Conservation (phyloP, 53 echinoderm and acorn worm genomes). For the Pentamera pediparva region DNA sequence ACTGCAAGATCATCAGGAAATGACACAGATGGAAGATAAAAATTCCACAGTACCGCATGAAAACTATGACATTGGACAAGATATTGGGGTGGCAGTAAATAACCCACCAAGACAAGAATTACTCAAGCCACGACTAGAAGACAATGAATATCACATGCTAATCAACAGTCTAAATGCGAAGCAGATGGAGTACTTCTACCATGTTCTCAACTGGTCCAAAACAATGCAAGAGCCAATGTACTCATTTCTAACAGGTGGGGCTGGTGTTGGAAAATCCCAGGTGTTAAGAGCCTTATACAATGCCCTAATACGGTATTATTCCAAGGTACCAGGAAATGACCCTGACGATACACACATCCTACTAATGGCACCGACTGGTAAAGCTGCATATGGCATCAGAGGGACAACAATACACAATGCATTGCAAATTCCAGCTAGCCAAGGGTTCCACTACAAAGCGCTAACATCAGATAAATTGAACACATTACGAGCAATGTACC, state of each 20-base stretch:
- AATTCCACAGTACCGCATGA: neutral
- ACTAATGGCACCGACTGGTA: constrained; percentile 49
- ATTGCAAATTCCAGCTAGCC: constrained; percentile 38
- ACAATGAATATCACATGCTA: neutral
- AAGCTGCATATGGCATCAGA: constrained; percentile 51
- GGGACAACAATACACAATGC: constrained; percentile 36
- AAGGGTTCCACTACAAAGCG: constrained; percentile 33
- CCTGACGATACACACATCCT: constrained; percentile 23
- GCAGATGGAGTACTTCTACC: constrained; percentile 27
- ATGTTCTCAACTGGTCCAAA: constrained; percentile 23
- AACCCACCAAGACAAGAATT: neutral
- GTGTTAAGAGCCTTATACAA: neutral
- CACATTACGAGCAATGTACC: constrained; percentile 1
- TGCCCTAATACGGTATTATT: neutral
- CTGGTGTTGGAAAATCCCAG: constrained; percentile 33
- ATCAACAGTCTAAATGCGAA: constrained; percentile 21
- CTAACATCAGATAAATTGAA: constrained; percentile 13
- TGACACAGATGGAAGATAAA: neutral
- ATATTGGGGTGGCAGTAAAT: constrained; percentile 18
- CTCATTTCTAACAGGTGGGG: constrained; percentile 28
- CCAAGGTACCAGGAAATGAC: constrained; percentile 13
- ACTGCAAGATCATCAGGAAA: neutral
- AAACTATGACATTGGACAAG: constrained; percentile 16
- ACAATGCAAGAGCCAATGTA: constrained; percentile 14
- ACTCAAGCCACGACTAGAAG: neutral